Percentiles rank a stretch among this genome's conserved stretches.
Evolutionary conservation across 2,797 vertebrate genomes (phyloP).

Genomic region (Oophaga sylvatica): DNA sequence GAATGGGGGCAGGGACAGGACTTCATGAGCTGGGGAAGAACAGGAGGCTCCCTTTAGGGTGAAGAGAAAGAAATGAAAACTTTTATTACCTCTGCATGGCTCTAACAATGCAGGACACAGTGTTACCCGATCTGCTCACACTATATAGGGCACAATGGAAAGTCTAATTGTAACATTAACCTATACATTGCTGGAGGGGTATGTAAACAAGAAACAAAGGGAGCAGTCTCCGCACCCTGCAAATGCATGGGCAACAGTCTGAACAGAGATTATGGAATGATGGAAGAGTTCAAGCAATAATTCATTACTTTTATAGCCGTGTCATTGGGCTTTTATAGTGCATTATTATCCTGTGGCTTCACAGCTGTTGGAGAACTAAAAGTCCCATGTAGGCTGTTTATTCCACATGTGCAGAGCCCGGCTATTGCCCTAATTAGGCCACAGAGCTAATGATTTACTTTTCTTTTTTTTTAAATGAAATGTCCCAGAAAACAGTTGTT

Average conservation of each 20-base stretch:
- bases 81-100: slow-evolving; percentile 51
- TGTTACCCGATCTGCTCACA: slow-evolving; percentile 49
- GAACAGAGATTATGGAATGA: slow-evolving; percentile 3
- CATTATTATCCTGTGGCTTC: not conserved
- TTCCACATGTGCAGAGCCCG: not conserved
- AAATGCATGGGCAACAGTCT: slow-evolving; percentile 10
- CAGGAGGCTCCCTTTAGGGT: slow-evolving; percentile 50
- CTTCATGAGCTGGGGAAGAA: slow-evolving; percentile 46
- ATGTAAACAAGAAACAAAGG: slow-evolving; percentile 33
- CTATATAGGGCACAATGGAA: slow-evolving; percentile 47
- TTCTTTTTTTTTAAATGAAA: not conserved
- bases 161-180: slow-evolving; percentile 57
- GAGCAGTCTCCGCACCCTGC: not conserved
- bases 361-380: slow-evolving; percentile 24
- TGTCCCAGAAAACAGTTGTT: not conserved
- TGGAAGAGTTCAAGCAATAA: not conserved
- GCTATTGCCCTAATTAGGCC: not conserved
- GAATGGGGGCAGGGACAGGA: slow-evolving; percentile 46
- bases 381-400: not conserved
- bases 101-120: slow-evolving; percentile 44
- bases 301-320: slow-evolving; percentile 5
- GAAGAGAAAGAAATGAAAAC: slow-evolving; percentile 49
- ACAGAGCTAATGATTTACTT: not conserved
- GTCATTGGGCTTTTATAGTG: not conserved
- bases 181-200: slow-evolving; percentile 33